These are phyloP conservation scores for Urocyon cinereoargenteus DNA, from an alignment of 2,797 vertebrate genomes.

Conservation along the genomic window DNA sequence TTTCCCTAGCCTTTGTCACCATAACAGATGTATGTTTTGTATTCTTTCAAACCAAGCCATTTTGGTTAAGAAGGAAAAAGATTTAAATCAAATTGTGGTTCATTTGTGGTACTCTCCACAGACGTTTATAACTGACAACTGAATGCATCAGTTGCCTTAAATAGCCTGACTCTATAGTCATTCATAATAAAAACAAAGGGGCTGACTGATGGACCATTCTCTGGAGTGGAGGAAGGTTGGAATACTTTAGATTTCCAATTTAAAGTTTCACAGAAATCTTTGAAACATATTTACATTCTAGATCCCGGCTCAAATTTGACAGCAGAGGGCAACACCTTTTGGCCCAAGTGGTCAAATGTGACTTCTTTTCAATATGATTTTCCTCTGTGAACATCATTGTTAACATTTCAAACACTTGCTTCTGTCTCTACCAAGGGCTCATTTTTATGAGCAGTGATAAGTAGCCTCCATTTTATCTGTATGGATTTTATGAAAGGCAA, in stretches of 20 bases:
- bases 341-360: background rate
- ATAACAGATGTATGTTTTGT: constrained; percentile 73
- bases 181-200: constrained; percentile 82
- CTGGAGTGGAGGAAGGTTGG: constrained; percentile 23
- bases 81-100: constrained; percentile 74
- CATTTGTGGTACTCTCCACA: constrained; percentile 77
- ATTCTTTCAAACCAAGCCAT: constrained; percentile 69
- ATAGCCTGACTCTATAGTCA: constrained; percentile 78
- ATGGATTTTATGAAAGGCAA: background rate
- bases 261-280: constrained; percentile 44
- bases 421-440: background rate
- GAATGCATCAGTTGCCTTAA: constrained; percentile 83
- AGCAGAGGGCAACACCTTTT: background rate
- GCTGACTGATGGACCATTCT: constrained; percentile 70
- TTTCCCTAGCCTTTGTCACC: constrained; percentile 48
- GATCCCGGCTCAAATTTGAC: background rate
- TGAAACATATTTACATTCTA: background rate
- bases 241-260: background rate
- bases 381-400: background rate
- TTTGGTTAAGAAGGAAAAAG: constrained; percentile 73
- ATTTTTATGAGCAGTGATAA: constrained; percentile 16
- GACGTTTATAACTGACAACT: constrained; percentile 80
- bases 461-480: background rate
- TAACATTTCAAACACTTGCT: background rate
- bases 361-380: background rate